Percentiles rank a stretch among this genome's conserved stretches.
These are phyloP conservation scores for Passer montanus DNA, from an alignment of 2,113 vertebrate genomes.

Conservation along the genomic window DNA sequence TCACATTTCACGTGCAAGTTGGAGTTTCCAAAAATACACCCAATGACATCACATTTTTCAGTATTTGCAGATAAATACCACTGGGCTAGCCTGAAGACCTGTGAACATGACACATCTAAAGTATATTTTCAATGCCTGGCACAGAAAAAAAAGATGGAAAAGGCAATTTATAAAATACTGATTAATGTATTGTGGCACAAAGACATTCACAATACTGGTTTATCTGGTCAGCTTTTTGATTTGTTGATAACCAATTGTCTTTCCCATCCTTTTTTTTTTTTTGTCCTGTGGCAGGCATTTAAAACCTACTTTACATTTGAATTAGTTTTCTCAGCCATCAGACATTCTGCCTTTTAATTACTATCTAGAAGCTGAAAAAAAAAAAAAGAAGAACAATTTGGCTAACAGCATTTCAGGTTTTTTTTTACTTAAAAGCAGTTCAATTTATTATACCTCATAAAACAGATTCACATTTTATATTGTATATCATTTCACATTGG, in stretches of 20 bases:
- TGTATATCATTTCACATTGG: background rate
- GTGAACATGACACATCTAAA: background rate
- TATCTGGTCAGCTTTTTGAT: background rate
- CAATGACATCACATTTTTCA: background rate
- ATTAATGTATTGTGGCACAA: background rate
- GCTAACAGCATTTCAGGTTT: background rate
- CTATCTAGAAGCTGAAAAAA: background rate
- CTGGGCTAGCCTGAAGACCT: background rate
- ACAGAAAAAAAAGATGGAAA: background rate
- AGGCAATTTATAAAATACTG: background rate
- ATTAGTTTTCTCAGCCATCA: background rate
- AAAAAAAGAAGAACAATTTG: background rate
- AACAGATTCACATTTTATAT: background rate
- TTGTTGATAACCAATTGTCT: background rate
- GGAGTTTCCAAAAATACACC: background rate
- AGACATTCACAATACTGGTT: background rate
- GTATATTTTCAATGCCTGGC: background rate
- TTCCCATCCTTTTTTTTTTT: background rate
- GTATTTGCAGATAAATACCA: background rate
- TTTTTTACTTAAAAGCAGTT: background rate
- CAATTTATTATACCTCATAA: background rate
- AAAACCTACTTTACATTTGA: conserved; percentile 38
- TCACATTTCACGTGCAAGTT: background rate
- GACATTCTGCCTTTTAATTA: conserved; percentile 11
- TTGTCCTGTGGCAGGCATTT: background rate